These are phyloP conservation scores for Thermophis baileyi DNA, from an alignment of 2,113 vertebrate species.

Conservation along the genomic window DNA sequence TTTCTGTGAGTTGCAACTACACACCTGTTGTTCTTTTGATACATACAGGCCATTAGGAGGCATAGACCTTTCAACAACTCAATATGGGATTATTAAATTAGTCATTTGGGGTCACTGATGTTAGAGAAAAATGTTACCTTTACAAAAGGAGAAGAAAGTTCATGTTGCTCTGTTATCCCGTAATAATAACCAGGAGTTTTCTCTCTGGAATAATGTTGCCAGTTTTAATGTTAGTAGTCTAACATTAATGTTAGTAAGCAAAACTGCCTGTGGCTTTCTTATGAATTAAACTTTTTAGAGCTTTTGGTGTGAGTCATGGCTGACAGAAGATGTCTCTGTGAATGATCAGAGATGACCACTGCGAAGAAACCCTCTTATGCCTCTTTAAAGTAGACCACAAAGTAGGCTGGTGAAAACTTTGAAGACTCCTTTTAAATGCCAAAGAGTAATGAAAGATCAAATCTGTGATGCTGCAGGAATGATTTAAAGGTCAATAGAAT, in stretches of 20 bases:
- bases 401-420: neutral
- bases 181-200: neutral
- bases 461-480: neutral
- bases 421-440: neutral
- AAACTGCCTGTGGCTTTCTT: neutral
- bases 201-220: neutral
- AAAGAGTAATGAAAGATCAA: neutral
- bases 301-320: neutral
- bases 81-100: neutral
- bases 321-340: neutral
- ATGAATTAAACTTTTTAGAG: slow-evolving; percentile 3
- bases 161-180: fast-evolving
- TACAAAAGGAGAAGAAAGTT: neutral
- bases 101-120: neutral
- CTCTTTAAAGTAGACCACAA: neutral
- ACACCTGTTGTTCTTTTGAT: neutral
- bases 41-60: neutral
- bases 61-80: neutral
- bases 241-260: neutral
- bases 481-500: neutral
- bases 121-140: neutral
- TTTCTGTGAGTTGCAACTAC: neutral
- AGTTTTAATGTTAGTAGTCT: neutral
- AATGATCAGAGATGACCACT: neutral
- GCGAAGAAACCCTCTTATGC: neutral